Conservation (phyloP, 2,888 invertebrate genomes). For the Metellina segmentata region DNA sequence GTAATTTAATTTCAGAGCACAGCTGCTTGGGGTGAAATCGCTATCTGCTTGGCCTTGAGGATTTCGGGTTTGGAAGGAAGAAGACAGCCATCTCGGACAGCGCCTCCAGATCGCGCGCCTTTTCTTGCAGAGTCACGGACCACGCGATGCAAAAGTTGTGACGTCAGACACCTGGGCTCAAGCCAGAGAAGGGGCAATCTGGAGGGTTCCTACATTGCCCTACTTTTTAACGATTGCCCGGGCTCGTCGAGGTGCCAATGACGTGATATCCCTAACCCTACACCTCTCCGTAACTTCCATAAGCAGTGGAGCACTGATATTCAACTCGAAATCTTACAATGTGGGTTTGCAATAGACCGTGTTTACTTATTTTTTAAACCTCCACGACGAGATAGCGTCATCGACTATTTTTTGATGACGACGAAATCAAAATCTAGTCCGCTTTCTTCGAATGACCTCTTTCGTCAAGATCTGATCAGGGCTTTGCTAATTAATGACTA, state of each 20-base stretch:
- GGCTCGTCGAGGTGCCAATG: background rate
- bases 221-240: conserved; percentile 1
- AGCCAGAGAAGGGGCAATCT: background rate
- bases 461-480: too few species aligned
- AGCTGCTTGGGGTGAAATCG: conserved; percentile 56
- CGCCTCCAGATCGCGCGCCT: background rate
- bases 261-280: background rate
- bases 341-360: too few species aligned
- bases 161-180: conserved; percentile 28
- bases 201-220: conserved; percentile 5
- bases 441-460: too few species aligned
- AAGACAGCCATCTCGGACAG: background rate
- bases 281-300: background rate
- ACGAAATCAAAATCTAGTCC: too few species aligned
- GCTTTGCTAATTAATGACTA: too few species aligned
- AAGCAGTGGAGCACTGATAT: background rate
- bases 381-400: too few species aligned
- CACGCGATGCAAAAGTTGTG: conserved; percentile 1
- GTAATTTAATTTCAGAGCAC: conserved; percentile 62
- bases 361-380: too few species aligned
- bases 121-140: background rate
- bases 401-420: too few species aligned
- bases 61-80: background rate
- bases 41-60: conserved; percentile 12
- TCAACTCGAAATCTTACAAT: too few species aligned